These are phyloP conservation scores for Oxyscelio sp. DNA, from an alignment of 2,888 invertebrate genomes.

Conservation along the genomic window DNA sequence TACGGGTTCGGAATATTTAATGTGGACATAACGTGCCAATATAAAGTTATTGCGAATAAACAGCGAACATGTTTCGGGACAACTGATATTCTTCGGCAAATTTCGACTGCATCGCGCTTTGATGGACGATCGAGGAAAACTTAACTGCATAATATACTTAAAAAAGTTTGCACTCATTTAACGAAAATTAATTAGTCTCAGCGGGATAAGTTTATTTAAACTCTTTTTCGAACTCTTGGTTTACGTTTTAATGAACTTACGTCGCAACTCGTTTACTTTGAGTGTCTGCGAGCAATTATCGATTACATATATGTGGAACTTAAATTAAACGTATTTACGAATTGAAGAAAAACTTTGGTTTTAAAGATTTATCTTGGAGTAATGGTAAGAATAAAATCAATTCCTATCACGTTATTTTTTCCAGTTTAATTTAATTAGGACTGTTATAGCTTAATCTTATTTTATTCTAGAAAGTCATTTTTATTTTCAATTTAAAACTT, in stretches of 20 bases:
- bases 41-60: conserved; percentile 45
- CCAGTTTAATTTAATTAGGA: too few species aligned
- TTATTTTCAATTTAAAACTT: too few species aligned
- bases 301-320: conserved; percentile 44
- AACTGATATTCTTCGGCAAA: conserved; percentile 23
- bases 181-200: conserved; percentile 86
- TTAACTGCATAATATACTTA: conserved; percentile 77
- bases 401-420: too few species aligned
- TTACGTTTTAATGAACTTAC: conserved; percentile 77
- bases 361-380: too few species aligned
- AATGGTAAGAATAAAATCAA: too few species aligned
- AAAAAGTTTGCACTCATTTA: conserved; percentile 86
- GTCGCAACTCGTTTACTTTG: conserved; percentile 48
- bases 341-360: too few species aligned
- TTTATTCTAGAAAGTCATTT: too few species aligned
- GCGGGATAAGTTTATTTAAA: conserved; percentile 84
- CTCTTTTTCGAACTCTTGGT: conserved; percentile 64
- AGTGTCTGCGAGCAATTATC: conserved; percentile 51
- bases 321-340: conserved; percentile 10
- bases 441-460: too few species aligned
- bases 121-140: conserved; percentile 64
- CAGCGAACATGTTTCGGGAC: conserved; percentile 40
- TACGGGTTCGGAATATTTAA: conserved; percentile 36
- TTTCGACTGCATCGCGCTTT: conserved; percentile 40
- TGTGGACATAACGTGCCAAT: conserved; percentile 43